Evolutionary conservation across 2,888 invertebrate genomes (phyloP).

Genomic region (Chrysolina americana): DNA sequence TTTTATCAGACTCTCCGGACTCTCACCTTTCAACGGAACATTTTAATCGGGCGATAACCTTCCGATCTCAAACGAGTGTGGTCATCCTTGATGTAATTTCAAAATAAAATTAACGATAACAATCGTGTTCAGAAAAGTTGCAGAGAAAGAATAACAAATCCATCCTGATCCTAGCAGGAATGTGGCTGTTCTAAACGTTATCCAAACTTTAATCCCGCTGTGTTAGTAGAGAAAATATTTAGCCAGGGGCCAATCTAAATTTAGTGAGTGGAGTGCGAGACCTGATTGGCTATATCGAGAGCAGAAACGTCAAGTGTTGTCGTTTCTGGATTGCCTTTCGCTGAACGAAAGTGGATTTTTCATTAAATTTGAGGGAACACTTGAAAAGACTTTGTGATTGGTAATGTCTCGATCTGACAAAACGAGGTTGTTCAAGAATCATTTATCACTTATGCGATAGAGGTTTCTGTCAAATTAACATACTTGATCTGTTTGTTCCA

Average conservation of each 20-base stretch:
- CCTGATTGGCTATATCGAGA: slow-evolving; percentile 67
- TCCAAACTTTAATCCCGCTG: slow-evolving; percentile 69
- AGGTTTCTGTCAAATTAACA: background rate
- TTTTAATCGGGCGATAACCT: no score
- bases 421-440: background rate
- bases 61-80: no score
- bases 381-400: slow-evolving; percentile 47
- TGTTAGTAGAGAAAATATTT: slow-evolving; percentile 72
- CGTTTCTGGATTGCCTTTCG: slow-evolving; percentile 66
- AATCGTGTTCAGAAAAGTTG: slow-evolving; percentile 34
- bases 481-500: background rate
- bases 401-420: slow-evolving; percentile 30
- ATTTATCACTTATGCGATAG: background rate
- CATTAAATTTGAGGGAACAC: slow-evolving; percentile 56
- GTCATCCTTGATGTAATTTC: background rate
- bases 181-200: slow-evolving; percentile 60
- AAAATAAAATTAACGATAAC: background rate
- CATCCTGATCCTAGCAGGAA: slow-evolving; percentile 54
- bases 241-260: slow-evolving; percentile 72
- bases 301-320: slow-evolving; percentile 65
- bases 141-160: slow-evolving; percentile 61
- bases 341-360: slow-evolving; percentile 65
- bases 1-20: no score
- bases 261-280: slow-evolving; percentile 66
- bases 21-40: no score